Percentiles rank a stretch among this genome's conserved stretches.
These are phyloP conservation scores for Etheostoma cragini DNA, from an alignment of 2,113 vertebrate genomes.

Conservation along the genomic window DNA sequence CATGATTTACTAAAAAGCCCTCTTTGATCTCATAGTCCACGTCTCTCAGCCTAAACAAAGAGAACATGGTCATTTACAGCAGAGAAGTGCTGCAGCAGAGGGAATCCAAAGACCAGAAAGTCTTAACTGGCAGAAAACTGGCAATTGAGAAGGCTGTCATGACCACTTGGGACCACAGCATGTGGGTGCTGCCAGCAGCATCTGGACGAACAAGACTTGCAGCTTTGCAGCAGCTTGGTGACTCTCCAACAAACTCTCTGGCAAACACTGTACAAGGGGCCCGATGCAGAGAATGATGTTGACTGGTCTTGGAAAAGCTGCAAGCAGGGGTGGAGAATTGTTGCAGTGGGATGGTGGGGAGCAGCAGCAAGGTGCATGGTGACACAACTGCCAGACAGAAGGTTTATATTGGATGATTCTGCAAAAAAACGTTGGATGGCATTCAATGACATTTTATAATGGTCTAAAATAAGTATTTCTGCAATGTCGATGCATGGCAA, in stretches of 20 bases:
- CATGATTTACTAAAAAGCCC: background rate
- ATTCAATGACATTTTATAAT: slow-evolving; percentile 8
- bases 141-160: slow-evolving; percentile 53
- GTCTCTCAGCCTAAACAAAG: slow-evolving; percentile 28
- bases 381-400: slow-evolving; percentile 6
- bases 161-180: slow-evolving; percentile 52
- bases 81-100: slow-evolving; percentile 34
- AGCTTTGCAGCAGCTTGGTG: slow-evolving; percentile 60
- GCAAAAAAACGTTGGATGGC: background rate
- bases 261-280: slow-evolving; percentile 30
- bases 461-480: background rate
- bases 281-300: slow-evolving; percentile 47
- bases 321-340: slow-evolving; percentile 36
- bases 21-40: slow-evolving; percentile 3
- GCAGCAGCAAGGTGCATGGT: slow-evolving; percentile 63
- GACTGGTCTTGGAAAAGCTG: slow-evolving; percentile 56
- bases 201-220: slow-evolving; percentile 65
- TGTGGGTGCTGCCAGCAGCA: slow-evolving; percentile 55
- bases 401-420: slow-evolving; percentile 11
- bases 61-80: slow-evolving; percentile 47
- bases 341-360: slow-evolving; percentile 14
- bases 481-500: background rate
- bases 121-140: slow-evolving; percentile 68
- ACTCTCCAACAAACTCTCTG: slow-evolving; percentile 56
- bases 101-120: slow-evolving; percentile 55